A percentile compares a stretch with the other conserved stretches of the same genome.
Evolutionary conservation across 2,113 vertebrate species (phyloP).

Genomic region (Neotoma lepida): DNA sequence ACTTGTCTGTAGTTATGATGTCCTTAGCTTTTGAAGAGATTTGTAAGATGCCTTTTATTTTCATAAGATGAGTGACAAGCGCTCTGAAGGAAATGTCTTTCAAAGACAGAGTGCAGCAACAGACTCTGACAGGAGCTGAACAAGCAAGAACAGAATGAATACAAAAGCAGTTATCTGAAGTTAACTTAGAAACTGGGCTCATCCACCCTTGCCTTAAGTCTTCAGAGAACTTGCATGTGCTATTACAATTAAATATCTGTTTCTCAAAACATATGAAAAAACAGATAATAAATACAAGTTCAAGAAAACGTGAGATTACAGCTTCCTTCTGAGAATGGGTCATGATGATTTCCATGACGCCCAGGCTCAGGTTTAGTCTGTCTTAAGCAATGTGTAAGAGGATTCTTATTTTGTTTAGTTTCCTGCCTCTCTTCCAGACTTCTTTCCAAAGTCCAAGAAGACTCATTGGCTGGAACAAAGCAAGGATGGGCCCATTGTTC

Average conservation of each 20-base stretch:
- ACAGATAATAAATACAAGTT: background rate
- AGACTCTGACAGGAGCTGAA: background rate
- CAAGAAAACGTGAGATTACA: conserved; percentile 17
- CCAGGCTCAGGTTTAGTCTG: conserved; percentile 57
- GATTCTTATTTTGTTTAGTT: conserved; percentile 68
- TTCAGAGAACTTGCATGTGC: conserved; percentile 7
- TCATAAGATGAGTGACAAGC: background rate
- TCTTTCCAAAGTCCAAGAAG: conserved; percentile 56
- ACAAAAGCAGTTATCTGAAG: background rate
- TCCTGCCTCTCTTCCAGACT: conserved; percentile 56
- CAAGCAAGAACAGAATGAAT: background rate
- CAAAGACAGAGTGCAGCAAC: background rate
- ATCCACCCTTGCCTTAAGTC: conserved; percentile 10
- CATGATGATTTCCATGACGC: conserved; percentile 39
- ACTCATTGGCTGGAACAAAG: conserved; percentile 64
- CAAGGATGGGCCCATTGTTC: conserved; percentile 67
- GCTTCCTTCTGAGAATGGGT: background rate
- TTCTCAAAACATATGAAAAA: conserved; percentile 54
- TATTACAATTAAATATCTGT: conserved; percentile 19
- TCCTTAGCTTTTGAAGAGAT: conserved; percentile 31
- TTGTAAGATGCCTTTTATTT: conserved; percentile 32
- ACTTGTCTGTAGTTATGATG: conserved; percentile 10
- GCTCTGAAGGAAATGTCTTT: conserved; percentile 19
- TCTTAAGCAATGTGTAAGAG: conserved; percentile 56
- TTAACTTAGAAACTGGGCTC: background rate